A percentile compares a stretch with the other conserved stretches of the same genome.
Evolutionary conservation across 23 tunicate genomes (phyloP).

Genomic region (Trididemnum miniatum): DNA sequence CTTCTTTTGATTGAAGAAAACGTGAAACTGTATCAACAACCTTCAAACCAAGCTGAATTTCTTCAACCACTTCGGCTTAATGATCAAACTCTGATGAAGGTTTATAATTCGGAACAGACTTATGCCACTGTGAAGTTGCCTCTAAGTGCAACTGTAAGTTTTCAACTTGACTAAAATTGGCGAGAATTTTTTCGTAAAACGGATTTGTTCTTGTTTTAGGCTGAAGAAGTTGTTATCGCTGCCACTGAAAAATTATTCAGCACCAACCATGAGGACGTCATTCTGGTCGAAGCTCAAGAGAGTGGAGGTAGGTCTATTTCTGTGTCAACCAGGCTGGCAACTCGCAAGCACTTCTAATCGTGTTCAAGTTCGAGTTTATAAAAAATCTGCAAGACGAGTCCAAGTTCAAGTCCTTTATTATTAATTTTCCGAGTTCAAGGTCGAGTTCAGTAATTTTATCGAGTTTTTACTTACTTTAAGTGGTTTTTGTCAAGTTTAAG

Average conservation of each 20-base stretch:
- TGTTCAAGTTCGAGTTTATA: no score
- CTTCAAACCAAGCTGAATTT: not conserved
- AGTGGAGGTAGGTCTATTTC: not conserved
- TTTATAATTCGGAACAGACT: constrained; percentile 59
- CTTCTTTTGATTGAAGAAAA: not conserved
- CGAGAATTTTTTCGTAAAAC: not conserved
- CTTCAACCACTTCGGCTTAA: constrained; percentile 32
- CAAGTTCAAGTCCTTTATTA: no score
- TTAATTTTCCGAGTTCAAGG: no score
- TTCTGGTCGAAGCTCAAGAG: not conserved
- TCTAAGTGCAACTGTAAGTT: constrained; percentile 47
- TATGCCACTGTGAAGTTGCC: constrained; percentile 86
- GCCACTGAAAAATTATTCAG: not conserved
- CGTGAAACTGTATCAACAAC: not conserved
- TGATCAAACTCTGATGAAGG: constrained; percentile 72
- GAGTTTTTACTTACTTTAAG: no score
- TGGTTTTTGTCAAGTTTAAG: no score
- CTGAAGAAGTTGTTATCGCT: not conserved
- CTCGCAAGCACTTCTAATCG: no score
- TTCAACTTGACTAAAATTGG: not conserved
- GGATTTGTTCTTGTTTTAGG: not conserved
- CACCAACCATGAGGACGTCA: not conserved
- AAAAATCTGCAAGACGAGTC: no score
- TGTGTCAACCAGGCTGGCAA: no score
- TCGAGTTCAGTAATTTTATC: no score